phyloP scores from a whole-genome alignment of 2,888 invertebrate genomes.

The Drosophila multiciliata region DNA sequence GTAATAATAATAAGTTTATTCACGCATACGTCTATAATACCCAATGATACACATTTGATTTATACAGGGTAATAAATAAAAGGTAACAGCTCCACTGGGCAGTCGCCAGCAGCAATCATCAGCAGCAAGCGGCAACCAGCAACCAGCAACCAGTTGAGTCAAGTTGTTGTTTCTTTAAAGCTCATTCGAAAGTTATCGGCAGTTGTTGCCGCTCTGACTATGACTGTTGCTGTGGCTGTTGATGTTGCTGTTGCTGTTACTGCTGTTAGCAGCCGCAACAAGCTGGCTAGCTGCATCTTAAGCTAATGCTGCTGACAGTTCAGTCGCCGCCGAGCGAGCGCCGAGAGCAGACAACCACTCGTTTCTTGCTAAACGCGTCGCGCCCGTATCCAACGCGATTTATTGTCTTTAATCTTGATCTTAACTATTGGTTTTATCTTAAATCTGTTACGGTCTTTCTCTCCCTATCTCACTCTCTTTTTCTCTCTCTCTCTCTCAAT shows the following conservation, averaged over 20 bases:
- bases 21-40: background rate
- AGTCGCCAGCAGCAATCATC: conserved; percentile 29
- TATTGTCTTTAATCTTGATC: conserved; percentile 37
- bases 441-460: conserved; percentile 28
- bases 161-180: conserved; percentile 53
- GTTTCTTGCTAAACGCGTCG: conserved; percentile 50
- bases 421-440: conserved; percentile 30
- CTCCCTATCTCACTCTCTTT: conserved; percentile 7
- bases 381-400: conserved; percentile 26
- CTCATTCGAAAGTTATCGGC: conserved; percentile 72
- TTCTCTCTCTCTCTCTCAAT: conserved; percentile 15
- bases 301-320: conserved; percentile 45
- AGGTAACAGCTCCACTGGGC: conserved; percentile 46
- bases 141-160: conserved; percentile 49
- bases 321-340: conserved; percentile 79
- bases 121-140: conserved; percentile 22
- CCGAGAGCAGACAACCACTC: conserved; percentile 70
- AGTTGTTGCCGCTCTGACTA: conserved; percentile 18
- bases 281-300: conserved; percentile 60
- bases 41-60: conserved; percentile 9
- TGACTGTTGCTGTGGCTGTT: conserved; percentile 13
- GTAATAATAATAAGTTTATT: background rate
- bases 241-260: conserved; percentile 15
- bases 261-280: conserved; percentile 35
- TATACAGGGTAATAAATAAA: conserved; percentile 11